Percentiles rank a stretch among this genome's conserved stretches.
Conservation (phyloP, 2,113 vertebrate species). For the Sinosuthora webbiana region DNA sequence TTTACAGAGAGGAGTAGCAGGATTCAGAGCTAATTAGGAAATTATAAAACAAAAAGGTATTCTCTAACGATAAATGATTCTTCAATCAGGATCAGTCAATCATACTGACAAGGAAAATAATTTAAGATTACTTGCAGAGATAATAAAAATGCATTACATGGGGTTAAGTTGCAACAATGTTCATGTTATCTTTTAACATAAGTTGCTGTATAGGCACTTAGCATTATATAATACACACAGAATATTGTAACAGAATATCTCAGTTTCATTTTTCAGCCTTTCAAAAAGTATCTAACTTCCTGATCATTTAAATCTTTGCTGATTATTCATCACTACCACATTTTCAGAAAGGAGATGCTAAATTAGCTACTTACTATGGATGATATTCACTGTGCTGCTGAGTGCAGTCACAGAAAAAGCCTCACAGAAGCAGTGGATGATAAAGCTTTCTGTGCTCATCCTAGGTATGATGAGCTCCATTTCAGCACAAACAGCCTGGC, state of each 20-base stretch:
- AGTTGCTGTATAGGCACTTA: not conserved
- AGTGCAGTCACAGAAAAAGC: not conserved
- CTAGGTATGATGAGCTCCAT: not conserved
- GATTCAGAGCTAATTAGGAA: conserved; percentile 25
- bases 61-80: not conserved
- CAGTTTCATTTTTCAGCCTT: not conserved
- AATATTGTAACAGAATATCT: not conserved
- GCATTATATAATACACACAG: not conserved
- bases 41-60: conserved; percentile 35
- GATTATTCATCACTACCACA: conserved; percentile 31
- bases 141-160: not conserved
- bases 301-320: not conserved
- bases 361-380: conserved; percentile 45
- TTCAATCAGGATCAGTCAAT: conserved; percentile 27
- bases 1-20: not conserved
- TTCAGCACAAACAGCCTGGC: not conserved
- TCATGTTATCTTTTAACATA: not conserved
- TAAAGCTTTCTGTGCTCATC: not conserved
- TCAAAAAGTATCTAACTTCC: not conserved
- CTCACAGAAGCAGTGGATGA: not conserved
- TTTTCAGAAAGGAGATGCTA: conserved; percentile 20
- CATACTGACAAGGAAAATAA: conserved; percentile 39
- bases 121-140: not conserved
- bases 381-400: not conserved
- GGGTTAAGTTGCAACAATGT: not conserved